Evolutionary conservation across 2,888 invertebrate genomes (phyloP), one percentile per base, ranked within the genome.

Genomic region (Cataglyphis cursor): DNA sequence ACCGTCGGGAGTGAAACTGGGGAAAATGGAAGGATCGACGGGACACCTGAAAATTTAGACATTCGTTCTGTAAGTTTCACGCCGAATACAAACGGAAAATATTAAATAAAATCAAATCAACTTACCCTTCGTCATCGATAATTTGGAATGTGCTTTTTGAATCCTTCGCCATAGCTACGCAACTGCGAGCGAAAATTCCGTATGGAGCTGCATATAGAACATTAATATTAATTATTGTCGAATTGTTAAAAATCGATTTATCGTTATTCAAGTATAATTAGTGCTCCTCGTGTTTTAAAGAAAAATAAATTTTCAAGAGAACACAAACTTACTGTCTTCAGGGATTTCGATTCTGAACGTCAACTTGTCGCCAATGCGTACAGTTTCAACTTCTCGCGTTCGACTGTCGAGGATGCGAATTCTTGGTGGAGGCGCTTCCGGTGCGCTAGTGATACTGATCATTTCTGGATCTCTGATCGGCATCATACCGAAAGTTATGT

Each of bases 401-500:
- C 97, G 96, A 85, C 97, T 97, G 95, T 99, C 98, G 95, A 99
- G 96, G 93, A 99, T 99, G 89, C 98, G 97, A 93, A 99, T 99
- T 93, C 98, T 97, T 93, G 99, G 99, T 89, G 99, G 98, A 65
- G 99, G 99, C 35, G 99, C 99, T 95, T 98, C 98, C 0, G 99
- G 99, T 24, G 99, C 98, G 51, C 98, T 98, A 41, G 98, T 99
- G 94, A 99, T 98, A 94, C 98, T 98, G 93, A 99, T 98, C 97
- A 98, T 99, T 95, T 99, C 99, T 84, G 98, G 98, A 95, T 99
- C 99, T 94, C 98, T 97, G 95, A 99, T 98, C 88, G 99, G 99
- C 97, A 98, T 98, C 98, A 99, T 98, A 96, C 99, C 99, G 96
- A 99, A 99, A 51, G 99, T 98, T 91, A 99, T 98, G 95, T 99